phyloP scores from a whole-genome alignment of 2,888 invertebrate genomes.

The Cenopis cana region DNA sequence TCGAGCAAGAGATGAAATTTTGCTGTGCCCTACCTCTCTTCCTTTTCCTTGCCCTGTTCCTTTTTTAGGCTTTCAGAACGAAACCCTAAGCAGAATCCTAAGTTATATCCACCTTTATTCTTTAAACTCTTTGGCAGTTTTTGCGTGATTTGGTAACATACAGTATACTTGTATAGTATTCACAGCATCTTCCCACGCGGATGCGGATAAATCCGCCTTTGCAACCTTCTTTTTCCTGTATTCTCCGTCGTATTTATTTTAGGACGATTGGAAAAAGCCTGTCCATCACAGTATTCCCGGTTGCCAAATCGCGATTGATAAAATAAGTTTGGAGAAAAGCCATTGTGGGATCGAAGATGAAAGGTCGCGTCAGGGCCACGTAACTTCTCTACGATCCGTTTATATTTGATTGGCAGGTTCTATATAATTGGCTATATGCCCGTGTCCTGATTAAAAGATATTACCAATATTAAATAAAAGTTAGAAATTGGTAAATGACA shows the following conservation, averaged over 20 bases:
- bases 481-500: not conserved
- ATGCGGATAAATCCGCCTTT: conserved; percentile 12
- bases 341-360: conserved; percentile 30
- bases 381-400: conserved; percentile 21
- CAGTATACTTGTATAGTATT: not conserved
- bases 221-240: conserved; percentile 16
- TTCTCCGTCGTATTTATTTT: conserved; percentile 38
- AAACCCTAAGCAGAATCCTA: too few relatives aligned
- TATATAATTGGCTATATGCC: not conserved
- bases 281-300: conserved; percentile 42
- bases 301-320: conserved; percentile 42
- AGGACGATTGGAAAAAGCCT: conserved; percentile 40
- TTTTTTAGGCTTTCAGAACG: too few relatives aligned
- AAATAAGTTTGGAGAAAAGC: conserved; percentile 39
- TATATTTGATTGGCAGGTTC: conserved; percentile 24
- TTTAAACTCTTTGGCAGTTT: too few relatives aligned
- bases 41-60: too few relatives aligned
- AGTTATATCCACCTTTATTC: too few relatives aligned
- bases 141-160: not conserved
- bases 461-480: not conserved
- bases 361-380: conserved; percentile 22
- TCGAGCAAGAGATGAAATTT: too few relatives aligned
- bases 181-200: not conserved
- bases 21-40: too few relatives aligned
- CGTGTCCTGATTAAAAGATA: not conserved